Conservation (phyloP, 2,113 vertebrate genomes). For the Macrotus californicus region DNA sequence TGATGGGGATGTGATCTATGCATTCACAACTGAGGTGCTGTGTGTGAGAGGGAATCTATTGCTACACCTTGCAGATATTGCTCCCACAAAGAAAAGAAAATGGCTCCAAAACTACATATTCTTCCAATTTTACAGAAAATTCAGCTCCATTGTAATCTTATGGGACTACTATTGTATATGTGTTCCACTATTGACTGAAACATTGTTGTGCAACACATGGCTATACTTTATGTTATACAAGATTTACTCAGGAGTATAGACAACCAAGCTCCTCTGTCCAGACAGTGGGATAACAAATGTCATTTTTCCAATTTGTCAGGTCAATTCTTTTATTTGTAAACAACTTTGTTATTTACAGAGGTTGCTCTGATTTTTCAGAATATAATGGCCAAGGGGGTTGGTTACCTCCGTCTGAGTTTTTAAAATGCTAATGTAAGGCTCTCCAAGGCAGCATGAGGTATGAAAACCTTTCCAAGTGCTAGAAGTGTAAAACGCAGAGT, state of each 20-base stretch:
- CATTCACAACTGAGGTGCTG: background rate
- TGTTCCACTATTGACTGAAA: background rate
- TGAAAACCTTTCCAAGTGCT: background rate
- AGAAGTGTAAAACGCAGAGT: background rate
- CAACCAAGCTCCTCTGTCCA: background rate
- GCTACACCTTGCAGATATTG: background rate
- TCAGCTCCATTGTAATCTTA: background rate
- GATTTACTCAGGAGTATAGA: background rate
- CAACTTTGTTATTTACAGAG: conserved; percentile 56
- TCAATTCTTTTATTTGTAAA: conserved; percentile 55
- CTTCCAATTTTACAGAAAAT: background rate
- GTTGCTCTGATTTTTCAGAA: conserved; percentile 25
- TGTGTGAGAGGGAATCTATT: background rate
- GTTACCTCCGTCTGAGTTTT: conserved; percentile 32
- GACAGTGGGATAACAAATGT: background rate
- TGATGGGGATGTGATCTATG: background rate
- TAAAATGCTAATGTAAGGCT: conserved; percentile 25
- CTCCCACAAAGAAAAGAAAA: background rate
- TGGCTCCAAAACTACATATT: background rate
- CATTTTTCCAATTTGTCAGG: conserved; percentile 51
- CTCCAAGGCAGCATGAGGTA: background rate
- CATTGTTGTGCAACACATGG: background rate
- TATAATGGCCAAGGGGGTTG: conserved; percentile 10
- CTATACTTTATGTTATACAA: background rate
- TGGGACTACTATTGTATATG: background rate